Evolutionary conservation across 2,888 invertebrate species (phyloP), one percentile per base, ranked within the genome.

Genomic region (Ectemnius lituratus): DNA sequence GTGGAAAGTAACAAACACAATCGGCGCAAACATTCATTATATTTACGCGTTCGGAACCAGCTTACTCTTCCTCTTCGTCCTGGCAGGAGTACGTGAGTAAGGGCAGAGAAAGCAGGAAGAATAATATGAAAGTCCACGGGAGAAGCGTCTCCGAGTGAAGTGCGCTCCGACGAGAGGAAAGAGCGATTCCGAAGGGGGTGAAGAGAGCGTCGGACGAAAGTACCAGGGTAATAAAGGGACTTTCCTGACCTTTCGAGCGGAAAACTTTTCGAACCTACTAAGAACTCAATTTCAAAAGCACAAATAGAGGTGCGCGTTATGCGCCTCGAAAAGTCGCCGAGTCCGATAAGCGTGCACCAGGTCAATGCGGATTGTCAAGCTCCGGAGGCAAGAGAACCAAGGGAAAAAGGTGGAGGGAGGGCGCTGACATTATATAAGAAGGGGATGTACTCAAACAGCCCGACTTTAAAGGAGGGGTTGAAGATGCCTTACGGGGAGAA

Each of bases 191-290:
- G 57, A 20, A 56, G 47, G n/a, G 14, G 52, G 52, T 16, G n/a
- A 16, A 67, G 68, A 49, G 58, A 66, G 67, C 20, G 69, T 65
- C 56, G 68, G 49, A 23, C 20, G 37, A 63, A 76, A 73, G 72
- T 73, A 70, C 67, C 28, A 23, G 61, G 62, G 73, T 80, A 82
- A 84, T 79, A 81, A 79, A 79, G 76, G 71, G 76, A 80, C 76
- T 84, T 70, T 78, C 66, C 62, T 71, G 64, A 65, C 74, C 70
- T 78, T 70, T 65, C 84, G 57, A 80, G 75, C 70, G 13, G 66
- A 62, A 76, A 83, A 79, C 75, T 83, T 82, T 80, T n/a, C 61
- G 67, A 66, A 68, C 59, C 56, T 57, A 18, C 27, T 11, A 28
- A 56, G 62, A 73, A 45, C 37, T 62, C 75, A 65, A 68, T 78